A percentile compares a stretch with the other conserved stretches of the same genome.
phyloP scores from a whole-genome alignment of 2,888 invertebrate genomes.

The Adelphocoris suturalis region DNA sequence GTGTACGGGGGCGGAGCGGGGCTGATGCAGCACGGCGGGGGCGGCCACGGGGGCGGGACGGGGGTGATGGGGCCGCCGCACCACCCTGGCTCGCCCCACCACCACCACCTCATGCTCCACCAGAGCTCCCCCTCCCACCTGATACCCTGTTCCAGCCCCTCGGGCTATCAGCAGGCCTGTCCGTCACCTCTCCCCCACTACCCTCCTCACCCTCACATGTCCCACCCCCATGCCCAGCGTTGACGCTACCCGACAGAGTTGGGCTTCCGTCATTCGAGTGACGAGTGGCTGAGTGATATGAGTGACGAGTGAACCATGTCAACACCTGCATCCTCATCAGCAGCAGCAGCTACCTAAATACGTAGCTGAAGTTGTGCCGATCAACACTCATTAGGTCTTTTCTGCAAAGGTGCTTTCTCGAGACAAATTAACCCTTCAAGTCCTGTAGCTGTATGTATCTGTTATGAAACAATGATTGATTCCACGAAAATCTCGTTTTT shows the following conservation, averaged over 20 bases:
- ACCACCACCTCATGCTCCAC: conserved; percentile 81
- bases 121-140: conserved; percentile 80
- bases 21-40: conserved; percentile 79
- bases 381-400: too few relatives aligned
- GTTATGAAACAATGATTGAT: too few relatives aligned
- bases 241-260: conserved; percentile 77
- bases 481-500: too few relatives aligned
- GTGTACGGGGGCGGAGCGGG: conserved; percentile 88
- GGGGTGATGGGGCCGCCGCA: conserved; percentile 82
- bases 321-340: too few relatives aligned
- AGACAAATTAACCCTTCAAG: too few relatives aligned
- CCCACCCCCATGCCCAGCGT: conserved; percentile 89
- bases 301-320: not conserved
- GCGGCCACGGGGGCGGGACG: conserved; percentile 81
- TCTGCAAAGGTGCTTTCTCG: too few relatives aligned
- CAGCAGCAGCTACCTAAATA: too few relatives aligned
- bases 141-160: conserved; percentile 84
- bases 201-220: conserved; percentile 85
- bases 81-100: conserved; percentile 80
- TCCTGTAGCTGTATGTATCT: too few relatives aligned
- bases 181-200: conserved; percentile 85
- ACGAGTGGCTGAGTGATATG: conserved; percentile 22
- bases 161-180: conserved; percentile 82
- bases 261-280: conserved; percentile 28
- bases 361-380: too few relatives aligned